phyloP scores from a whole-genome alignment of 1,140 invertebrate genomes.

The Geopemphigus sp. region DNA sequence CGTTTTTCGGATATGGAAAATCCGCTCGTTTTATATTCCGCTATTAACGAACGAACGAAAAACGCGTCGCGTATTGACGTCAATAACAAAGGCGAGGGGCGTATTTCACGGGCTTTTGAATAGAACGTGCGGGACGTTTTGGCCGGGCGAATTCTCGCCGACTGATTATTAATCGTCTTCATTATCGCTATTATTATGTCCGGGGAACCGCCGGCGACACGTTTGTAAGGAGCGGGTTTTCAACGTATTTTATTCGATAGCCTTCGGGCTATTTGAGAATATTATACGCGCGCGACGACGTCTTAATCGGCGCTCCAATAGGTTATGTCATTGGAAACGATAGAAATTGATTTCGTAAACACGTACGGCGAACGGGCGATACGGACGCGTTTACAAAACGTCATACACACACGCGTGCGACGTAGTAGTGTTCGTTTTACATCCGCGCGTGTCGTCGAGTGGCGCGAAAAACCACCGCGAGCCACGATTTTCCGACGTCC shows the following conservation, averaged over 20 bases:
- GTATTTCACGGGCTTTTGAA: neutral
- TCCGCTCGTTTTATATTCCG: too few relatives aligned
- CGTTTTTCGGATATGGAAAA: too few relatives aligned
- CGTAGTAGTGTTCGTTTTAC: too few relatives aligned
- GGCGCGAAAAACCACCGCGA: too few relatives aligned
- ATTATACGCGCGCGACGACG: neutral
- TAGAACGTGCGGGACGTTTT: neutral
- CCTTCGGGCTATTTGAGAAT: neutral
- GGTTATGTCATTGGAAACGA: neutral
- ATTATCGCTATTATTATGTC: neutral
- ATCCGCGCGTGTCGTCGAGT: too few relatives aligned
- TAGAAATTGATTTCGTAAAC: neutral
- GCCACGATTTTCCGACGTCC: too few relatives aligned
- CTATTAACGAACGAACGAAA: too few relatives aligned
- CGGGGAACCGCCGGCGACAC: neutral
- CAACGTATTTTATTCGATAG: neutral
- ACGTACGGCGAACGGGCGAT: too few relatives aligned
- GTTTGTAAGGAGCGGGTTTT: neutral
- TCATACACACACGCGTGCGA: too few relatives aligned
- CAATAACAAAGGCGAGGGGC: neutral
- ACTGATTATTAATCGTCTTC: neutral
- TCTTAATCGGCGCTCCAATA: neutral
- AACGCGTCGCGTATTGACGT: too few relatives aligned
- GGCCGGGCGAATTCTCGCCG: neutral
- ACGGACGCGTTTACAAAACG: too few relatives aligned